Evolutionary conservation across 2,888 invertebrate genomes (phyloP), one percentile per base, ranked within the genome.

Genomic region (Rapana venosa): DNA sequence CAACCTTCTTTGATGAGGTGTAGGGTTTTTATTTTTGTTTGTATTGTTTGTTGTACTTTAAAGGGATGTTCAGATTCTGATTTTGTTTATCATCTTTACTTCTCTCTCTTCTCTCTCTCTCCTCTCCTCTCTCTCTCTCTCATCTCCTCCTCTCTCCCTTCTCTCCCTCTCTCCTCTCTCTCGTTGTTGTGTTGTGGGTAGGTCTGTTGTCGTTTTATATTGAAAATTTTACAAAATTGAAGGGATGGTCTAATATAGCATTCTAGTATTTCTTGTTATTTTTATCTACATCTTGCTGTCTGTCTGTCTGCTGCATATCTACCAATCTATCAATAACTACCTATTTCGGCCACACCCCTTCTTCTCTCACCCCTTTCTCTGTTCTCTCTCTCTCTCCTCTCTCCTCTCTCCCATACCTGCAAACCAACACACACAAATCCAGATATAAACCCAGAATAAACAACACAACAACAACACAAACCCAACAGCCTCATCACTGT

Each of bases 401-500:
- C 61, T 20, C 6, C 47, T 15, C 6, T 87, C 58, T 30, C 20
- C 20, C 35, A 32, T 17, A n/a, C 83, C 83, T 22, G 5, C 56
- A 47, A 47, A 47, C 11, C 11, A 20, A 15, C 36, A 2, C 36
- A 32, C 36, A 32, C 2, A 20, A 47, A 85, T 56, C 30, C 85
- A 15, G 15, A 61, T 22, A 58, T 15, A 8, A 58, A 22, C 81
- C 8, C 77, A 6, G 56, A 56, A 70, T 20, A 36, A 70, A 61
- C 11, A 66, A 20, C 58, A 22, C 2, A 61, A 20, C 2, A 61
- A 61, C 20, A 30, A n/a, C 30, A 17, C 32, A 47, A 84, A n/a
- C 20, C 66, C 87, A 47, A 84, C 87, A 36, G 87, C 20, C 30
- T 87, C 32, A 87, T 87, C 87, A 47, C 35, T 87, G 47, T 74